A percentile compares a stretch with the other conserved stretches of the same genome.
Evolutionary conservation across 2,888 invertebrate species (phyloP).

Genomic region (Arge pagana): DNA sequence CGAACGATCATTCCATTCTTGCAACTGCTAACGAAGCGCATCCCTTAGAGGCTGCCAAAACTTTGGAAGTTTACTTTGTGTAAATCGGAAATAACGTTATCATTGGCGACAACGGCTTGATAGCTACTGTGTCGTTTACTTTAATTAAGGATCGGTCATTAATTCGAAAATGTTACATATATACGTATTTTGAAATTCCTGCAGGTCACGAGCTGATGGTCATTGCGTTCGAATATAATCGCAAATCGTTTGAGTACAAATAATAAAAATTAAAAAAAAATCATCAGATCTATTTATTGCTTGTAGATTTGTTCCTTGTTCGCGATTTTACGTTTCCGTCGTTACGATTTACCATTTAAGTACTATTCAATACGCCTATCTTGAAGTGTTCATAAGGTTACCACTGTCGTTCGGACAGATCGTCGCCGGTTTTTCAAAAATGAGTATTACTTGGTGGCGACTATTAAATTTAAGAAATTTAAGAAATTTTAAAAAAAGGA

Average conservation of each 20-base stretch:
- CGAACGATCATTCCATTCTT: no score
- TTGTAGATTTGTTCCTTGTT: conserved; percentile 2
- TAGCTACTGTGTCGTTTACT: conserved; percentile 7
- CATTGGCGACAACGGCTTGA: conserved; percentile 12
- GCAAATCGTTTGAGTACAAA: no score
- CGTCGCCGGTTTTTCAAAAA: conserved; percentile 11
- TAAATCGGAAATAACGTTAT: conserved; percentile 11
- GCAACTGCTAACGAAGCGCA: conserved; percentile 2
- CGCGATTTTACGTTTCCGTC: conserved; percentile 10
- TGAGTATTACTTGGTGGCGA: conserved; percentile 17
- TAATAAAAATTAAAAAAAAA: no score
- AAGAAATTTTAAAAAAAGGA: background rate
- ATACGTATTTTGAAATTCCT: conserved; percentile 40
- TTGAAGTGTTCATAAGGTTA: conserved; percentile 4
- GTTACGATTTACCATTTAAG: no score
- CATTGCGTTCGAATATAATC: conserved; percentile 34
- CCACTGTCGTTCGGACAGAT: conserved; percentile 12
- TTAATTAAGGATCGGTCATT: conserved; percentile 2
- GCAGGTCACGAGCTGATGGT: conserved; percentile 31
- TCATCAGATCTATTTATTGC: conserved; percentile 21
- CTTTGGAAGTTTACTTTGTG: conserved; percentile 14
- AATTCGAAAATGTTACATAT: conserved; percentile 29
- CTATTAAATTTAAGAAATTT: conserved; percentile 7
- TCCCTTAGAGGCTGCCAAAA: conserved; percentile 11
- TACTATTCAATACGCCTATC: conserved; percentile 8